Base-by-base conservation (phyloP, 2,797 vertebrate species). In the Meda fulgida region DNA sequence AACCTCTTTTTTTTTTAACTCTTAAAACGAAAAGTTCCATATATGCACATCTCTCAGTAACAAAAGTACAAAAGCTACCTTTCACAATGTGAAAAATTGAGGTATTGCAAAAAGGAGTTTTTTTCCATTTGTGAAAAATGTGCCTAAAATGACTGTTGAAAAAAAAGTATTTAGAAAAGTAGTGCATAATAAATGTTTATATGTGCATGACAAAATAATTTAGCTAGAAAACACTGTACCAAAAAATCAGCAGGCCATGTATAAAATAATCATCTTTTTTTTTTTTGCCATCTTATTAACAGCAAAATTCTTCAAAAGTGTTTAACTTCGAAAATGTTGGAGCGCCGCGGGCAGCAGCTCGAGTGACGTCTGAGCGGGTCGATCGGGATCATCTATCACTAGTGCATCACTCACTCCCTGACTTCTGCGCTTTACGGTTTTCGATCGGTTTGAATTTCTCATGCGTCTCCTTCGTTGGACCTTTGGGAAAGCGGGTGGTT, bases 31-130 rank as follows among this genome's bases (percentile, higher is more conserved):
- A 99, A 97, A 94, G 94, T 95, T 95, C 96, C 94, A 94, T 99
- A 99, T 99, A 99, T 98, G 98, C 98, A 99, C 97, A 99, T 99
- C 98, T 99, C 96, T 98, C 98, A 98, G 97, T 99, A 99, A 99
- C 98, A 99, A 99, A 99, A 99, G 98, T 99, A 99, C 97, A 99
- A 99, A 99, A 99, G 98, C 98, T 99, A 99, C 97, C 98, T 98
- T 99, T 98, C 98, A 98, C 98, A 99, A 99, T 99, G 98, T 99
- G 98, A 99, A 99, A 99, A 99, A 99, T 99, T 99, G 98, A 99
- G 98, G 98, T 99, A 99, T 99, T 99, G 98, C 97, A 99, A 99
- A 99, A 99, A 99, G 98, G 98, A 99, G 97, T 98, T 98, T 99
- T 97, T 98, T 98, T 97, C 97, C 97, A 97, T 98, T 97, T 97